phyloP scores from a whole-genome alignment of 53 echinoderm and acorn worm species.

The Paracentrotus lividus region DNA sequence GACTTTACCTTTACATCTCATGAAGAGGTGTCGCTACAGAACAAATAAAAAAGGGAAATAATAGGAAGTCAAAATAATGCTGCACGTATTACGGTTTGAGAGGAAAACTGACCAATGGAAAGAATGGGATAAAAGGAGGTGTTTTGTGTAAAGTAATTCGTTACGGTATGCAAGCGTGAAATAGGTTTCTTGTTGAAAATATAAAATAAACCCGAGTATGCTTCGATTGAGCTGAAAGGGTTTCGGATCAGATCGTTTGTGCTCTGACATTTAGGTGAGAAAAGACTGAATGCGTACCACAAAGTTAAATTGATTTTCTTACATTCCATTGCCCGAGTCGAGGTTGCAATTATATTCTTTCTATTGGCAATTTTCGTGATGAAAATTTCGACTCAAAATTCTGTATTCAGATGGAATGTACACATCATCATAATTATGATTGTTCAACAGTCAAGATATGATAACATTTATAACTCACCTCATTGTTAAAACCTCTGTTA shows the following conservation, averaged over 20 bases:
- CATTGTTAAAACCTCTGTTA: no score
- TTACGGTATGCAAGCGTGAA: conserved; percentile 50
- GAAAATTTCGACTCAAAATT: no score
- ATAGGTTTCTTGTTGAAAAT: conserved; percentile 24
- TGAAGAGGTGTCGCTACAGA: conserved; percentile 46
- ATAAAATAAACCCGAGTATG: background rate
- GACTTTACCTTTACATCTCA: no score
- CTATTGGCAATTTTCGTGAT: background rate
- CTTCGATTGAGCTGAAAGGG: background rate
- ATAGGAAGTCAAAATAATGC: no score
- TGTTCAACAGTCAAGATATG: background rate
- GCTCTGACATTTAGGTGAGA: conserved; percentile 30
- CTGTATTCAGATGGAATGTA: background rate
- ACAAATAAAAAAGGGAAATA: no score
- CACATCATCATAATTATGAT: background rate
- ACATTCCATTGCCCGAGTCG: conserved; percentile 28
- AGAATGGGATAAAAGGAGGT: background rate
- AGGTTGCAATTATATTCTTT: conserved; percentile 18
- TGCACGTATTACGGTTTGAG: background rate
- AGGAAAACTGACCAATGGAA: background rate
- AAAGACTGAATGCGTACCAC: conserved; percentile 32
- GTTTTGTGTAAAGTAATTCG: conserved; percentile 39
- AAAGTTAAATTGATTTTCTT: conserved; percentile 16
- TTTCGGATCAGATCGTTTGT: conserved; percentile 22
- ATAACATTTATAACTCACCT: background rate